Evolutionary conservation across 2,113 vertebrate genomes (phyloP), one percentile per base, ranked within the genome.

Genomic region (Cephalopterus ornatus): DNA sequence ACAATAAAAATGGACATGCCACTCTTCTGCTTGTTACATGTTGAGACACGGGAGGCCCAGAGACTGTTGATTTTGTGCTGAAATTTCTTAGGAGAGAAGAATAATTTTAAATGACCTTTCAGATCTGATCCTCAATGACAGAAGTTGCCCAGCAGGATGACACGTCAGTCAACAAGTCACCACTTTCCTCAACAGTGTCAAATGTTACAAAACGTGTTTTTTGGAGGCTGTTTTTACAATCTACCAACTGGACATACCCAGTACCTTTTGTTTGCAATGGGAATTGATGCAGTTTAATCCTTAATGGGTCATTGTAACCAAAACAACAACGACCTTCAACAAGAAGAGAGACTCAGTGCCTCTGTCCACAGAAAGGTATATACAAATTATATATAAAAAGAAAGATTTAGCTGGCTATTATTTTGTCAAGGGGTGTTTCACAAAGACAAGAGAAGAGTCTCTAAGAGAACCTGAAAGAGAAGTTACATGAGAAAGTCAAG

Each of bases 81-180:
- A 62, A 76, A 53, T 50, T 72, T 39, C 35, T 77, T 55, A 53
- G 72, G 44, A 77, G 16, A 35, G 20, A 67, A 71, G 37, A 77
- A 71, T 67, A 62, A 77, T 44, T 73, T 74, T 18, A 81, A 81
- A 89, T 59, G 76, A 74, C 42, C 50, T 76, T 95, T 92, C 33
- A 46, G 37, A 89, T 72, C 20, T 71, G 75, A 80, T 55, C 41
- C 23, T 80, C 46, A 74, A 4, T 46, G 87, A 81, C 55, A 74
- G 47, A 89, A 80, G 63, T 23, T 84, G 59, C 50, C 77, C 72
- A 83, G 67, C 59, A 78, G 47, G 55, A 63, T 47, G 33, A 24
- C 28, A 22, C 18, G 41, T 80, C 49, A 71, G 23, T 46, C 86
- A 92, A 61, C 30, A 91, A 73, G 63, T 30, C 39, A 30, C 18